phyloP scores from a whole-genome alignment of 2,888 invertebrate species.

The Blomia tropicalis region DNA sequence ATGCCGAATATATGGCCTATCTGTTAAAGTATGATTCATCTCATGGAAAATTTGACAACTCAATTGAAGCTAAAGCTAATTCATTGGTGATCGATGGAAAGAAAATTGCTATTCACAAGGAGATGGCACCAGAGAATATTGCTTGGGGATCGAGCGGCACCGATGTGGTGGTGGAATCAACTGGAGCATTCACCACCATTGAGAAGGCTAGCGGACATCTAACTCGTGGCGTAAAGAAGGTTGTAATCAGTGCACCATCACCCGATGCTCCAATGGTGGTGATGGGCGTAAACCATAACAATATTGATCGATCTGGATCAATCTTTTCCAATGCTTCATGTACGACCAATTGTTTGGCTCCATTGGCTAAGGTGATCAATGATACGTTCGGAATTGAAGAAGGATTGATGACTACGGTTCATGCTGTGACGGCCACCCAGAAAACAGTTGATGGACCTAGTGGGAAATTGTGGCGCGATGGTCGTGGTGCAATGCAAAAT shows the following conservation, averaged over 20 bases:
- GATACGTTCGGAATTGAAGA: conserved; percentile 89
- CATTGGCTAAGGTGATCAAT: conserved; percentile 86
- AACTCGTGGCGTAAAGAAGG: conserved; percentile 80
- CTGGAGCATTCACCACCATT: conserved; percentile 90
- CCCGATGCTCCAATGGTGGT: conserved; percentile 99
- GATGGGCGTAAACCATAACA: conserved; percentile 80
- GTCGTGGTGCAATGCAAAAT: conserved; percentile 93
- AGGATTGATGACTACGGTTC: conserved; percentile 91
- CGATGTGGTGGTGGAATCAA: conserved; percentile 90
- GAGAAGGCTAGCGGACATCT: conserved; percentile 77
- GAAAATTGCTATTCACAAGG: conserved; percentile 66
- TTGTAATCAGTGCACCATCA: conserved; percentile 92
- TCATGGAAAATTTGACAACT: conserved; percentile 84
- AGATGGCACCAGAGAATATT: conserved; percentile 57
- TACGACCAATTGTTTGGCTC: conserved; percentile 96
- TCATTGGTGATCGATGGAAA: conserved; percentile 65
- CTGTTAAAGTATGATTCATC: conserved; percentile 94
- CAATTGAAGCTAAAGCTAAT: conserved; percentile 57
- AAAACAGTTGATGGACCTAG: conserved; percentile 93
- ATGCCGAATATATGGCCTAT: conserved; percentile 93
- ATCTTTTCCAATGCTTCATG: conserved; percentile 89
- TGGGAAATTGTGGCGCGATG: conserved; percentile 78
- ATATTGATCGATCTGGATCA: conserved; percentile 62
- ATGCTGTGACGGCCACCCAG: conserved; percentile 90
- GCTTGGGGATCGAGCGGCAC: conserved; percentile 84